Base-by-base conservation (phyloP, 1,140 invertebrate genomes). In the Helicoverpa zea region DNA sequence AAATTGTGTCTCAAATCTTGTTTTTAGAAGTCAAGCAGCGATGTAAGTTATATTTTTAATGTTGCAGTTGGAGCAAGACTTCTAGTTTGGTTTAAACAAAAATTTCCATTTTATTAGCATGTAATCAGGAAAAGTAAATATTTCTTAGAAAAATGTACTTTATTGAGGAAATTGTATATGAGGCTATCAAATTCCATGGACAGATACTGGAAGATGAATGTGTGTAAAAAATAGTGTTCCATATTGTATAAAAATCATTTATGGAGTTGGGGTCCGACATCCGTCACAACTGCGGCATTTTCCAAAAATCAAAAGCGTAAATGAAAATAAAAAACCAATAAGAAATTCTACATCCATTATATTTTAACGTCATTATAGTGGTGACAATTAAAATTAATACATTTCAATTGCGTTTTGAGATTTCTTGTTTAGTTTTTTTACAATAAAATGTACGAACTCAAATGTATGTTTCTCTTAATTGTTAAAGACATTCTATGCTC, bases 341-440 rank as follows among this genome's bases (percentile, higher is more conserved):
- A 90, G 84, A 89, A 91, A 93, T 93, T 94, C 93, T 94, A 94
- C 93, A 93, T 94, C 92, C 91, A 94, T 93, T 94, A 94, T 94
- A 94, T 94, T 94, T 92, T 86, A 92, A 92, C 86, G 86, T 92
- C 92, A 89, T 94, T 88, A n/a, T n/a, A 93, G 88, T 92, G 83
- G 83, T 89, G 91, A 93, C 90, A 89, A 88, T 93, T 90, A 92
- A 91, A 92, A 94, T 90, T 91, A 91, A 88, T 88, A 92, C 87
- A 89, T 90, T 90, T 90, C 87, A 90, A 87, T 90, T 84, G 86
- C 83, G 76, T 87, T 86, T 43, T 75, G 59, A 85, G 68, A 81
- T 76, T 79, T 75, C 56, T 74, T 74, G 59, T 81, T 87, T 81
- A 84, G 4, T 49, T 75, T 84, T 88, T 83, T 85, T 85, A 86